Evolutionary conservation across 2,888 invertebrate genomes (phyloP).

Genomic region (Sthenelais limicola): DNA sequence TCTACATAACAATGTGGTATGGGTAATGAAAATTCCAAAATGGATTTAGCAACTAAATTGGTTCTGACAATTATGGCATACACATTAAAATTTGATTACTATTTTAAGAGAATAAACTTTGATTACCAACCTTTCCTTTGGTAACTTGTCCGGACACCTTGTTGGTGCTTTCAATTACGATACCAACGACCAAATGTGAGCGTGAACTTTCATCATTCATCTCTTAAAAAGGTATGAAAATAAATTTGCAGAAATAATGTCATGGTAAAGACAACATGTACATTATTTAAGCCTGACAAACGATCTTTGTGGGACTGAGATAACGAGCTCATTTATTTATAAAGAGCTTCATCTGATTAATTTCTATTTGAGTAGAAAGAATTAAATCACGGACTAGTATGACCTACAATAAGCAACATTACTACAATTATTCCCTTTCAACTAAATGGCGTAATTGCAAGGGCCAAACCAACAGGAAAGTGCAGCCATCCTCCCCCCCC

Average conservation of each 20-base stretch:
- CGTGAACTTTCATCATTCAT: constrained; percentile 75
- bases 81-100: too few species aligned
- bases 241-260: not conserved
- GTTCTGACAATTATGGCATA: too few species aligned
- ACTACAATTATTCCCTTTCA: not conserved
- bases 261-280: too few species aligned
- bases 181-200: constrained; percentile 74
- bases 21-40: too few species aligned
- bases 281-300: too few species aligned
- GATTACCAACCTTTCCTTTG: constrained; percentile 73
- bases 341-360: too few species aligned
- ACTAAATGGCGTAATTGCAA: not conserved
- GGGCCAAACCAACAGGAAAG: not conserved
- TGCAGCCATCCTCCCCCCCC: not conserved
- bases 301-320: too few species aligned
- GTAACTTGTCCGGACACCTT: constrained; percentile 72
- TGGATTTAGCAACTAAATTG: too few species aligned
- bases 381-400: too few species aligned
- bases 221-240: constrained; percentile 54
- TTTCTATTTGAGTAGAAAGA: too few species aligned
- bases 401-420: not conserved
- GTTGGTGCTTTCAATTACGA: constrained; percentile 73
- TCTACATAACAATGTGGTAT: too few species aligned
- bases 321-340: too few species aligned
- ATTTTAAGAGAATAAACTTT: not conserved